These are phyloP conservation scores for Desmophyllum pertusum DNA, from an alignment of 92 coral and sea anemone genomes.

Conservation along the genomic window DNA sequence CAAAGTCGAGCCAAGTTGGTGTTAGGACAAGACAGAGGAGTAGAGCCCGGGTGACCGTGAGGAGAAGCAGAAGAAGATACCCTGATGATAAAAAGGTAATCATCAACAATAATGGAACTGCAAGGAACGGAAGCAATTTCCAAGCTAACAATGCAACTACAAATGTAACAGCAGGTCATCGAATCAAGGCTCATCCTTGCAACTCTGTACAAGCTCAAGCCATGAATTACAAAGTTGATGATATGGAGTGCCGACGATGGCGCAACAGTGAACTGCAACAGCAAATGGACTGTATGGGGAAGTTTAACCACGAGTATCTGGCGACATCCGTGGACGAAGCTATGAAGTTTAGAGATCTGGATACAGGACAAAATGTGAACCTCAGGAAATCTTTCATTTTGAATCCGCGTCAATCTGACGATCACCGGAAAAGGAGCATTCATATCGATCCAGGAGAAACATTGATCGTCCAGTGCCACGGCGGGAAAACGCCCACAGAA, in stretches of 20 bases:
- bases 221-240: neutral
- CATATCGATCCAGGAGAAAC: conserved; percentile 27
- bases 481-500: conserved; percentile 12
- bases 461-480: conserved; percentile 2
- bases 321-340: conserved; percentile 20
- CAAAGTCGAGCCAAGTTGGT: neutral
- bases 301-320: conserved; percentile 7
- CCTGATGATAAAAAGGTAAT: neutral
- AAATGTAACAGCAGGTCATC: neutral
- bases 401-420: neutral
- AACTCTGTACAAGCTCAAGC: neutral
- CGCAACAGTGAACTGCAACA: conserved; percentile 4
- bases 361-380: neutral
- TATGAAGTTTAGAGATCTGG: conserved; percentile 29
- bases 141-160: neutral
- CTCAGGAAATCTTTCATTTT: neutral
- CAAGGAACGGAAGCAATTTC: neutral
- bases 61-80: neutral
- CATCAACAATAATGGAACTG: neutral
- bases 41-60: neutral
- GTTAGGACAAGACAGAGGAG: neutral
- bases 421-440: neutral
- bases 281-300: conserved; percentile 11
- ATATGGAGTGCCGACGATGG: conserved; percentile 18
- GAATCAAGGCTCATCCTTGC: neutral